phyloP scores from a whole-genome alignment of 2,797 vertebrate species.

The Triplophysa bombifrons region DNA sequence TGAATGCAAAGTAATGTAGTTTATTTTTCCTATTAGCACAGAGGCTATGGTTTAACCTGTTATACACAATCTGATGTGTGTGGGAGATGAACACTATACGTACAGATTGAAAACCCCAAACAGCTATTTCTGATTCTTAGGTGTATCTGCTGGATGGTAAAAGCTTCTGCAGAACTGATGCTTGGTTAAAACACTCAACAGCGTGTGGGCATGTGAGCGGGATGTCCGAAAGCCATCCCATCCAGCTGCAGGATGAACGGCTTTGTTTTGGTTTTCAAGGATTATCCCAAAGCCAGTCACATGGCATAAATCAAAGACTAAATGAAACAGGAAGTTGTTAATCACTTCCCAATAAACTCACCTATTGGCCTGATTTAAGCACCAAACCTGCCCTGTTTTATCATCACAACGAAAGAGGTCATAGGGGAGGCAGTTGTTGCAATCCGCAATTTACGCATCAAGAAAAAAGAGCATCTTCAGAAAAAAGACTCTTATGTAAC shows the following conservation, averaged over 20 bases:
- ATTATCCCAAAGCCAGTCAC: slow-evolving; percentile 43
- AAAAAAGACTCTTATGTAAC: slow-evolving; percentile 36
- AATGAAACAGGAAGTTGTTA: slow-evolving; percentile 19
- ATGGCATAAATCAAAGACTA: slow-evolving; percentile 29
- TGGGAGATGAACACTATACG: too few species aligned
- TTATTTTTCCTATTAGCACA: too few species aligned
- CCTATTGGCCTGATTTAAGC: background rate
- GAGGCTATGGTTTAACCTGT: too few species aligned
- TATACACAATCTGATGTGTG: too few species aligned
- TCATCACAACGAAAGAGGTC: slow-evolving; percentile 4
- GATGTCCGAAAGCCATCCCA: slow-evolving; percentile 56
- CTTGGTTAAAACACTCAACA: slow-evolving; percentile 9
- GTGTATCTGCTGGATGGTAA: background rate
- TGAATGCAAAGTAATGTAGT: too few species aligned
- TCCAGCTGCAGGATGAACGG: slow-evolving; percentile 51
- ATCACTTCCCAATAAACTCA: background rate
- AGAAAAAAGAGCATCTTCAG: slow-evolving; percentile 29
- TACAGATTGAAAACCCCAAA: too few species aligned
- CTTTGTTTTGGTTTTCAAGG: slow-evolving; percentile 50
- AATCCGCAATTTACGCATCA: background rate
- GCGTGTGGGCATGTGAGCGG: slow-evolving; percentile 16
- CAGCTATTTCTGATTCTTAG: background rate
- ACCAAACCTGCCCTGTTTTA: background rate
- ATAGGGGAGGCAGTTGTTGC: background rate
- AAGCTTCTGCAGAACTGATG: background rate